phyloP scores from a whole-genome alignment of 2,888 invertebrate genomes.

The Hyppa rectilinea region DNA sequence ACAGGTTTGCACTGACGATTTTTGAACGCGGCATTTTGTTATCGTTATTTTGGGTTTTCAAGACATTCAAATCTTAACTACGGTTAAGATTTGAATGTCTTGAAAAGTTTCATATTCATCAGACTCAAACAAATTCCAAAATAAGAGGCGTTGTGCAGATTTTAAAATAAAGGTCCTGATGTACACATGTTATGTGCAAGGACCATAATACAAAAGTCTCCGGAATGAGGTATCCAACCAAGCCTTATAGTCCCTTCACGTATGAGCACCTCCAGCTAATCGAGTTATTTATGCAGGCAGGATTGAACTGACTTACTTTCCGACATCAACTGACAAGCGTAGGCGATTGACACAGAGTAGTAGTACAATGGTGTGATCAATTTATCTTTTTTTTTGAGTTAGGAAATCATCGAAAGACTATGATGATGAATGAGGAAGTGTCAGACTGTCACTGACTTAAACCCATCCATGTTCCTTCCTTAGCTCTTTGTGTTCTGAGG shows the following conservation, averaged over 20 bases:
- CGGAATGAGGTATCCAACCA: slow-evolving; percentile 24
- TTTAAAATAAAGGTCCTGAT: neutral
- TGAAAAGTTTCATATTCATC: too few species aligned
- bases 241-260: slow-evolving; percentile 43
- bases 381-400: too few species aligned
- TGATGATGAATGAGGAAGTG: too few species aligned
- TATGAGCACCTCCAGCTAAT: slow-evolving; percentile 55
- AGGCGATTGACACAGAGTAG: slow-evolving; percentile 34
- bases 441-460: too few species aligned
- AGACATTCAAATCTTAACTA: too few species aligned
- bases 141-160: neutral
- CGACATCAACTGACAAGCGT: slow-evolving; percentile 56
- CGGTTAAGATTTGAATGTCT: too few species aligned
- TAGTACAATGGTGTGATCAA: slow-evolving; percentile 20
- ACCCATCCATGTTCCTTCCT: too few species aligned
- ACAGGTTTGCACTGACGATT: neutral
- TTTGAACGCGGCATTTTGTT: neutral
- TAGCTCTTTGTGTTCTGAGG: too few species aligned
- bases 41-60: too few species aligned
- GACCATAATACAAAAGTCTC: neutral
- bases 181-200: neutral
- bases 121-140: neutral
- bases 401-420: too few species aligned
- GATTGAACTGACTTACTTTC: slow-evolving; percentile 58
- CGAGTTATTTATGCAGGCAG: slow-evolving; percentile 58